phyloP scores from a whole-genome alignment of 2,888 invertebrate species.

The Melinaea marsaeus region DNA sequence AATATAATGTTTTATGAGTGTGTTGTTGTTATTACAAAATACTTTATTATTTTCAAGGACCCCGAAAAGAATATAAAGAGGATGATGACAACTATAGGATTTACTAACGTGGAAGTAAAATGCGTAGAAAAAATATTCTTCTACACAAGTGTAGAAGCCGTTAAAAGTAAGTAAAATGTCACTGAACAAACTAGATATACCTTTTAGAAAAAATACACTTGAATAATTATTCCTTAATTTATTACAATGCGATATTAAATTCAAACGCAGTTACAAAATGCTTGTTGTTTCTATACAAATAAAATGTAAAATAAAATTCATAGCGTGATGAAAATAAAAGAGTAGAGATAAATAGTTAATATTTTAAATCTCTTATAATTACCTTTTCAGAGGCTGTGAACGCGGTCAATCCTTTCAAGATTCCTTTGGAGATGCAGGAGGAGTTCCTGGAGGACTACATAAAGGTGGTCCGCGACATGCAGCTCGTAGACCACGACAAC shows the following conservation, averaged over 20 bases:
- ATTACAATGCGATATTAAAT: too few species aligned
- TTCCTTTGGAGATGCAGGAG: constrained; percentile 41
- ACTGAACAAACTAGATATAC: too few species aligned
- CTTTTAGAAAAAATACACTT: too few species aligned
- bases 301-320: too few species aligned
- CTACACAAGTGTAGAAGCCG: constrained; percentile 75
- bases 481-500: constrained; percentile 56
- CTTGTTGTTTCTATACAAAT: too few species aligned
- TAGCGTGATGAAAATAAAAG: too few species aligned
- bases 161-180: constrained; percentile 74
- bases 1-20: too few species aligned
- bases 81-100: constrained; percentile 78
- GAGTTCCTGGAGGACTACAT: constrained; percentile 67
- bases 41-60: constrained; percentile 49
- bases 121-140: constrained; percentile 77
- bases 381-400: constrained; percentile 78
- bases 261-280: too few species aligned
- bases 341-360: too few species aligned
- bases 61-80: constrained; percentile 77
- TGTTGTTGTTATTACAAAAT: not conserved
- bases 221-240: too few species aligned
- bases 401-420: constrained; percentile 62
- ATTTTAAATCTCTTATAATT: not conserved
- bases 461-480: constrained; percentile 65
- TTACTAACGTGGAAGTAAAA: constrained; percentile 78